These are phyloP conservation scores for Dryoscopus gambensis DNA, from an alignment of 2,113 vertebrate species.

Conservation along the genomic window DNA sequence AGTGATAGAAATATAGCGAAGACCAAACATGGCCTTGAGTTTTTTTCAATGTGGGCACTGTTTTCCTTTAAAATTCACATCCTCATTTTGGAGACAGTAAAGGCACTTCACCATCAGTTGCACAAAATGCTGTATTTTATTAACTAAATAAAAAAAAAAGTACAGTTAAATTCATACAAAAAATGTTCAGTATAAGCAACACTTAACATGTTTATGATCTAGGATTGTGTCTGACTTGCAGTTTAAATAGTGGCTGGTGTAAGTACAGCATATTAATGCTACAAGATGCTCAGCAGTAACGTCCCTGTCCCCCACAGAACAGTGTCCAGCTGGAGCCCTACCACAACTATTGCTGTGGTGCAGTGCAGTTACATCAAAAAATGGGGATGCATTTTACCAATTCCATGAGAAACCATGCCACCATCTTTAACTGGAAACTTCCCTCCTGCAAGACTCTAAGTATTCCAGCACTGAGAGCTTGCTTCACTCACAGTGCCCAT, in stretches of 20 bases:
- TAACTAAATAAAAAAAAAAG: not conserved
- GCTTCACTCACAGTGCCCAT: not conserved
- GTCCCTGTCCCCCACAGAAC: not conserved
- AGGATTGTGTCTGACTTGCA: not conserved
- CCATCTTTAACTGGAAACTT: not conserved
- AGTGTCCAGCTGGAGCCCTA: not conserved
- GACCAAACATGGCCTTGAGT: not conserved
- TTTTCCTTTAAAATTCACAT: not conserved
- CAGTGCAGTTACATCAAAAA: not conserved
- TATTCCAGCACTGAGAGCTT: not conserved
- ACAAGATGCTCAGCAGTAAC: not conserved
- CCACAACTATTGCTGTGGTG: not conserved
- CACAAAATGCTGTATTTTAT: constrained; percentile 23
- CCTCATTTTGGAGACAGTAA: not conserved
- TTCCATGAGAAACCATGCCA: not conserved
- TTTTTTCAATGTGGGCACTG: not conserved
- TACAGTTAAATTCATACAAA: not conserved
- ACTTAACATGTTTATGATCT: not conserved
- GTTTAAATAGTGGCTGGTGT: not conserved
- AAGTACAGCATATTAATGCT: not conserved
- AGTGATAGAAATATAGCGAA: not conserved
- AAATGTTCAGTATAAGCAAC: not conserved
- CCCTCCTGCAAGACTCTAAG: not conserved
- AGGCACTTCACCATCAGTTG: not conserved
- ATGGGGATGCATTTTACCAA: not conserved